Base-by-base conservation (phyloP, 2,113 vertebrate genomes). In the Chloropsis hardwickii region DNA sequence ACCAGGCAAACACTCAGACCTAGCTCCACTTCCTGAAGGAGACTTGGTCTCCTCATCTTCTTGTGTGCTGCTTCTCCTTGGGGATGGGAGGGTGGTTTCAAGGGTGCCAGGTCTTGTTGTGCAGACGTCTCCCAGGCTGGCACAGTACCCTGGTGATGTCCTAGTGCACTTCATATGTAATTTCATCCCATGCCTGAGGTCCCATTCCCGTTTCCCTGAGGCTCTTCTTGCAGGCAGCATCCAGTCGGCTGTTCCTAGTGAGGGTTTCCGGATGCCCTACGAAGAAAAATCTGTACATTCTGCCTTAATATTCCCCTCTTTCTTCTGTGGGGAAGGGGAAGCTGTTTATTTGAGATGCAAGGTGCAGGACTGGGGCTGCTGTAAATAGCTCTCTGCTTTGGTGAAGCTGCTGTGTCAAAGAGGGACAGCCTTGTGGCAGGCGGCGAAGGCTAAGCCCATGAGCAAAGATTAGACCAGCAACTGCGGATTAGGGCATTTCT, bases 371-470 rank as follows among this genome's bases (percentile, higher is more conserved):
- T 18, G 17, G 37, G 31, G 35, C 65, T 84, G 78, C 90, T 87
- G 61, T 92, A 93, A 96, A 81, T 94, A 87, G 66, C 67, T 71
- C 65, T 74, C n/a, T 92, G 62, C 87, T 90, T 72, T 85, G 48
- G 57, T 69, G 66, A 92, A 70, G 79, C 39, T 93, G 94, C 86
- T 88, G 48, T 84, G 76, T 94, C 77, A 79, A 61, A 80, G 83
- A 81, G 83, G 64, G 83, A 86, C 35, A 57, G 88, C 69, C 45
- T 37, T 53, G 61, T 48, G 62, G 91, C 94, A 82, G 60, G 70
- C 3, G 0, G 31, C 0, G 0, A 91, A 79, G 77, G 81, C 65
- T 96, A 95, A 97, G 66, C 92, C 62, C 2, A 1, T 82, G 78
- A 84, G 53, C 2, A 3, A 95, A 92, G 92, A 95, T 96, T 94